phyloP scores from a whole-genome alignment of 2,888 invertebrate species.

The Galeruca laticollis region DNA sequence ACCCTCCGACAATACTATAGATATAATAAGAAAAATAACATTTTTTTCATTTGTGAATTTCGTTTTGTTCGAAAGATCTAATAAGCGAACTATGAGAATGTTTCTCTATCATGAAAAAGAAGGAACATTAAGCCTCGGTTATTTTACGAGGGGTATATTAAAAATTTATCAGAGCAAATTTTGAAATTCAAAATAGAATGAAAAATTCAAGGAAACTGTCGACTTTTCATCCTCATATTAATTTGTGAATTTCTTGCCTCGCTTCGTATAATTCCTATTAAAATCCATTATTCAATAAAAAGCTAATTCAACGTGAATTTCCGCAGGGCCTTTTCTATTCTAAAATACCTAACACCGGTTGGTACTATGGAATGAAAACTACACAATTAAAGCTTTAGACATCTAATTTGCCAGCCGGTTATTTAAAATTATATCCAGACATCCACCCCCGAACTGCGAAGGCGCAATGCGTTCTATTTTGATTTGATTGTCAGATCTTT shows the following conservation, averaged over 20 bases:
- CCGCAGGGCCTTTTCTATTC: conserved; percentile 44
- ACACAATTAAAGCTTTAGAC: conserved; percentile 57
- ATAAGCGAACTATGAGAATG: no score
- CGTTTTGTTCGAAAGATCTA: no score
- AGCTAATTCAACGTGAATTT: conserved; percentile 50
- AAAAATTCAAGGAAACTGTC: no score
- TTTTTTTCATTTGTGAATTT: no score
- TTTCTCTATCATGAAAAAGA: no score
- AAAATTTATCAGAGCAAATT: no score
- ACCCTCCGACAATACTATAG: conserved; percentile 35
- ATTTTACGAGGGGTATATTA: no score
- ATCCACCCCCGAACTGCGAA: conserved; percentile 40
- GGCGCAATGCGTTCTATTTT: conserved; percentile 45
- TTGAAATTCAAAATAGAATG: no score
- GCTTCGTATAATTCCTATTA: conserved; percentile 20
- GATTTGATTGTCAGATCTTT: conserved; percentile 29
- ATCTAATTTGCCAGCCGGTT: conserved; percentile 57
- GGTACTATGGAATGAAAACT: conserved; percentile 55
- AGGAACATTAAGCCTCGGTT: no score
- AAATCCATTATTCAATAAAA: conserved; percentile 46
- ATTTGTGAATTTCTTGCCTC: conserved; percentile 21
- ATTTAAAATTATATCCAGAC: conserved; percentile 55
- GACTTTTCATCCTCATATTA: no score
- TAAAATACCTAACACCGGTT: conserved; percentile 58
- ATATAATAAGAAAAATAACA: no score